Conservation (phyloP, 2,113 vertebrate species). For the Opisthocomus hoazin region DNA sequence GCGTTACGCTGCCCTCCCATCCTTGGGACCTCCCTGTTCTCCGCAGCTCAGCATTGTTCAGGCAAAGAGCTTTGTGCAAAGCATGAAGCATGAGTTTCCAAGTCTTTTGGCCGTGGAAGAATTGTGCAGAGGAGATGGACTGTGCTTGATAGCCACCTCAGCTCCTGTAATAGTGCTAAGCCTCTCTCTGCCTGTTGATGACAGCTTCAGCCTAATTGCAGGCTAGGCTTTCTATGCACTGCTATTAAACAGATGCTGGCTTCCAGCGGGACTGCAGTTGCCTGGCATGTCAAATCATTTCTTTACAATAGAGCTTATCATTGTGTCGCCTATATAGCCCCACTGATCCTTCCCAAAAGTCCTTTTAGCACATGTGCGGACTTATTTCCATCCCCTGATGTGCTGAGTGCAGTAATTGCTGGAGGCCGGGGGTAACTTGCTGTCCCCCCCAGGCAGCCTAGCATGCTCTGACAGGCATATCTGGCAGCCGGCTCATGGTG, state of each 20-base stretch:
- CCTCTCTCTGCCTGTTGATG: constrained; percentile 42
- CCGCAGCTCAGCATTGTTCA: not conserved
- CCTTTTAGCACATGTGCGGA: constrained; percentile 57
- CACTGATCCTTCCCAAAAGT: constrained; percentile 59
- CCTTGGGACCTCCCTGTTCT: not conserved
- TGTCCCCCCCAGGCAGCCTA: not conserved
- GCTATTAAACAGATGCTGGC: constrained; percentile 28
- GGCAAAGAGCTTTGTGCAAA: not conserved
- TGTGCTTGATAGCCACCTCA: constrained; percentile 47
- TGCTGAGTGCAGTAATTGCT: constrained; percentile 18
- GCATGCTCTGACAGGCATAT: not conserved
- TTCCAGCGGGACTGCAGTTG: constrained; percentile 57
- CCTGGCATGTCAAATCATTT: constrained; percentile 61
- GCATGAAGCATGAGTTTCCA: not conserved
- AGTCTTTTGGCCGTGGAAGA: not conserved
- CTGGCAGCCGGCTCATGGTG: constrained; percentile 41
- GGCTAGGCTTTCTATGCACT: constrained; percentile 12
- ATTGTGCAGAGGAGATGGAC: not conserved
- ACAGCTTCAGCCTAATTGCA: constrained; percentile 53
- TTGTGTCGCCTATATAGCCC: constrained; percentile 32
- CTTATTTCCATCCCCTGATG: constrained; percentile 40
- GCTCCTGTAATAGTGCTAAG: constrained; percentile 35
- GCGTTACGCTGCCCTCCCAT: not conserved
- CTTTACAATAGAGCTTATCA: constrained; percentile 66
- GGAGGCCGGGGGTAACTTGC: constrained; percentile 24